These are phyloP conservation scores for Disparrhopalites patrizii DNA, from an alignment of 2,888 invertebrate species.

Conservation along the genomic window DNA sequence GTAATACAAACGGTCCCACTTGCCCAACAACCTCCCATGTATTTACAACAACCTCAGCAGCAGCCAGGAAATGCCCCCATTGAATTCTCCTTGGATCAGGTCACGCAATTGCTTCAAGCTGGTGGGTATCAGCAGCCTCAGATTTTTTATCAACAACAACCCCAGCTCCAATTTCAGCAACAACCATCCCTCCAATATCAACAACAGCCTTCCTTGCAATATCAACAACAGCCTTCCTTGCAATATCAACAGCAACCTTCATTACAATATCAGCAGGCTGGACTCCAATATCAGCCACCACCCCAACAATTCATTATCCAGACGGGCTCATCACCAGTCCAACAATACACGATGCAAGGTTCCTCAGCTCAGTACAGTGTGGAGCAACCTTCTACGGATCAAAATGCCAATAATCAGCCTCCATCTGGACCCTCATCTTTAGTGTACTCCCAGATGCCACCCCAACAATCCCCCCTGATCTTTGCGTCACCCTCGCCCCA, in stretches of 20 bases:
- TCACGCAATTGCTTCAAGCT: neutral
- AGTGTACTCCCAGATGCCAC: neutral
- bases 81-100: neutral
- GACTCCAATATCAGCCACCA: neutral
- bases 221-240: neutral
- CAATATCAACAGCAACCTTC: neutral
- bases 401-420: constrained; percentile 7
- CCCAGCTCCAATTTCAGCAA: constrained; percentile 3
- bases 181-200: neutral
- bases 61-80: neutral
- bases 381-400: too few species aligned
- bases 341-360: too few species aligned
- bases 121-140: constrained; percentile 5
- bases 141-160: neutral
- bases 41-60: constrained; percentile 3
- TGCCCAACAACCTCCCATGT: too few species aligned
- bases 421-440: constrained; percentile 6
- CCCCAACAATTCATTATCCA: neutral
- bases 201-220: neutral
- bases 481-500: neutral
- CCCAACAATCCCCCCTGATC: neutral
- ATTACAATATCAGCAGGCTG: neutral
- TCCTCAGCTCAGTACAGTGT: too few species aligned
- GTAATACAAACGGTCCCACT: too few species aligned
- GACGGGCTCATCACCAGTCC: neutral